A percentile compares a stretch with the other conserved stretches of the same genome.
Evolutionary conservation across 2,797 vertebrate species (phyloP).

Genomic region (Squalus acanthias): DNA sequence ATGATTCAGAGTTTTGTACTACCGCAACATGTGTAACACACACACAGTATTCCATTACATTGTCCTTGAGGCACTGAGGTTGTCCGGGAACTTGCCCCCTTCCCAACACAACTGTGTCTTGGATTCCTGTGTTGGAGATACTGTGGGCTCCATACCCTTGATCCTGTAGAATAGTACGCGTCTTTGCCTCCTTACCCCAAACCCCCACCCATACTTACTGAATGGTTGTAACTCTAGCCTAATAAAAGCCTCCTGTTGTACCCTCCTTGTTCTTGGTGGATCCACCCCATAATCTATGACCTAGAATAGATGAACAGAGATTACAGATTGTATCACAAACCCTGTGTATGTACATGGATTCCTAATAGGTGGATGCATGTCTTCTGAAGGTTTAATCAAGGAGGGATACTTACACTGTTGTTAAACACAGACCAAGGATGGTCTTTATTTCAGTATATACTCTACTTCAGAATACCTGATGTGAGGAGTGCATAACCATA

Average conservation of each 20-base stretch:
- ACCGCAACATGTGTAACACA: neutral
- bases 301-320: neutral
- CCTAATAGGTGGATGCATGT: neutral
- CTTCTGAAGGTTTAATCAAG: neutral
- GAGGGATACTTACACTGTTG: neutral
- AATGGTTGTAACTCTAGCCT: neutral
- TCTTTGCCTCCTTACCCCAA: neutral
- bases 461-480: neutral
- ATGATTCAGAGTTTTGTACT: neutral
- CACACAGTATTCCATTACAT: neutral
- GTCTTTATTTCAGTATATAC: neutral
- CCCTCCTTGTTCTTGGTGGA: neutral
- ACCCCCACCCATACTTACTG: neutral
- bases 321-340: neutral
- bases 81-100: neutral
- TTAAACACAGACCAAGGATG: neutral
- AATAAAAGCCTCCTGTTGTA: neutral
- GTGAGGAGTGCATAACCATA: neutral
- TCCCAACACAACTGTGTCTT: neutral
- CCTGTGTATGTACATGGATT: neutral
- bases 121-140: neutral
- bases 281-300: neutral
- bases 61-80: neutral
- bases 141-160: no score
- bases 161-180: neutral